Conservation (phyloP, 1,140 invertebrate species). For the Venustaconcha ellipsiformis region DNA sequence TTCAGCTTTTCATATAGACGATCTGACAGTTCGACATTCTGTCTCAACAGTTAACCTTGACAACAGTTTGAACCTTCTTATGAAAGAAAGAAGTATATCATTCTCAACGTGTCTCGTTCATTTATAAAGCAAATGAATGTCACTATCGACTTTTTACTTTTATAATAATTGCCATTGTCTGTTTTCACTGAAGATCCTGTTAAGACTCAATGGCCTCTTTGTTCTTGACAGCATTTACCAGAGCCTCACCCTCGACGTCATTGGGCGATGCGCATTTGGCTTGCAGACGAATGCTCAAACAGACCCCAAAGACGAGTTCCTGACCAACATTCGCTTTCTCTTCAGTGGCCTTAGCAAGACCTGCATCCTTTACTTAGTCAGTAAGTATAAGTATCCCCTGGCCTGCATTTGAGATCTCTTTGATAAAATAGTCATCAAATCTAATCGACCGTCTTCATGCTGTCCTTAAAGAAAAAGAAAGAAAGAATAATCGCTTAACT, state of each 20-base stretch:
- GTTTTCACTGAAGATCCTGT: no score
- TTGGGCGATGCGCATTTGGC: conserved; percentile 71
- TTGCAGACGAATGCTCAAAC: conserved; percentile 70
- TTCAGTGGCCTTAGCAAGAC: conserved; percentile 54
- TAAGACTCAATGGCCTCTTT: neutral
- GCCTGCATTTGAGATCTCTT: neutral
- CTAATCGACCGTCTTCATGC: no score
- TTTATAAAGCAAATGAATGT: no score
- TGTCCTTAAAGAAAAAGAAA: neutral
- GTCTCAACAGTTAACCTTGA: no score
- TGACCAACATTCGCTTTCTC: conserved; percentile 49
- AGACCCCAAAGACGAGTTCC: conserved; percentile 64
- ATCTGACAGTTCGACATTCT: no score
- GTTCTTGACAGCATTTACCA: conserved; percentile 60
- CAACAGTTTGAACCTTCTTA: no score
- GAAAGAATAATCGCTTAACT: neutral
- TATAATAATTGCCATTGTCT: no score
- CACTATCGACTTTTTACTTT: no score
- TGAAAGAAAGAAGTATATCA: no score
- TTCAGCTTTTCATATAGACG: no score
- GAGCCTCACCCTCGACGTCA: conserved; percentile 71
- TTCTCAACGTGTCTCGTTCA: no score
- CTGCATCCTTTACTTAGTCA: conserved; percentile 57
- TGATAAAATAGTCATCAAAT: neutral
- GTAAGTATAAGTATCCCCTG: conserved; percentile 41